These are phyloP conservation scores for Herpetotheres cachinnans DNA, from an alignment of 2,113 vertebrate genomes.

Conservation along the genomic window DNA sequence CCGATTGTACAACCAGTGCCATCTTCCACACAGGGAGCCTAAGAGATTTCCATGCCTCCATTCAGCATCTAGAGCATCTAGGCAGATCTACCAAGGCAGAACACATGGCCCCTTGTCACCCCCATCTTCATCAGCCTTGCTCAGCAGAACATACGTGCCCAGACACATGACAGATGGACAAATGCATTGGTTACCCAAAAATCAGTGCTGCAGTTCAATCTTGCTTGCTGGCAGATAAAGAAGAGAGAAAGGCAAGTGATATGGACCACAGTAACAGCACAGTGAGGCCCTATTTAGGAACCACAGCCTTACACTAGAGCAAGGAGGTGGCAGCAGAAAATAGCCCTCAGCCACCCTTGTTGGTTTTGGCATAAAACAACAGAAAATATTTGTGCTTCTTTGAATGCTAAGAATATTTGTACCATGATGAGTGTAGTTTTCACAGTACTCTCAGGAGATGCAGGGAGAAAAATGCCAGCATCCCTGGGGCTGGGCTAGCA, in stretches of 20 bases:
- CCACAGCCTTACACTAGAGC: background rate
- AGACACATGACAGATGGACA: background rate
- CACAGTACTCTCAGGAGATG: background rate
- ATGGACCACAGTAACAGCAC: background rate
- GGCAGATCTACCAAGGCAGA: background rate
- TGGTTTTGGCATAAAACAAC: constrained; percentile 14
- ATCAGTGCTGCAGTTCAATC: background rate
- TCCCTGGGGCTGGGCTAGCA: background rate
- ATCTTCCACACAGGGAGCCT: background rate
- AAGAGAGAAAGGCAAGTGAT: background rate
- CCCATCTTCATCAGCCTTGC: background rate
- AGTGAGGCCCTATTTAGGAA: background rate
- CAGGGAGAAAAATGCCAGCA: background rate
- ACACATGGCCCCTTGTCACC: background rate
- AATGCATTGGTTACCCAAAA: background rate
- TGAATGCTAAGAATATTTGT: background rate
- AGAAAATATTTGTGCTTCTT: constrained; percentile 37
- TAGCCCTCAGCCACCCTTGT: background rate
- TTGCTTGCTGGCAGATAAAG: background rate
- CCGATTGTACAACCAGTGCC: accelerated
- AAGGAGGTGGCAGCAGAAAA: background rate
- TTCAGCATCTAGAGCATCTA: background rate
- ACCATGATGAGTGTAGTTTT: background rate
- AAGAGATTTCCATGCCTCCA: background rate
- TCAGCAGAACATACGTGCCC: background rate